Evolutionary conservation across 2,113 vertebrate species (phyloP), one percentile per base, ranked within the genome.

Genomic region (Alligator sinensis): DNA sequence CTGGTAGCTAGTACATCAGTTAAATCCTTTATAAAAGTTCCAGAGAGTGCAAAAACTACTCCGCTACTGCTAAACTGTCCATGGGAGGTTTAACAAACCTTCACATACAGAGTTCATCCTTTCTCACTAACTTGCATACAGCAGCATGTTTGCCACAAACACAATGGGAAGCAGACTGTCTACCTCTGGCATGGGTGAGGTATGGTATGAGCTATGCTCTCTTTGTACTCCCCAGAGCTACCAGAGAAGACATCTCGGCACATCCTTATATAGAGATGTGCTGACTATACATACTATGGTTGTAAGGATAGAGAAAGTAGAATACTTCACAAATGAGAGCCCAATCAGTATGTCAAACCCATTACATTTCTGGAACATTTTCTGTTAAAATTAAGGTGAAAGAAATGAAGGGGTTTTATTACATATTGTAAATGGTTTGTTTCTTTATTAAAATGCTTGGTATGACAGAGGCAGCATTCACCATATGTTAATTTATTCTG

Each of bases 241-340:
- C 12, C 30, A 72, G 38, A 86, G 0, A 61, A 34, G 59, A 11
- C 16, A 15, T 25, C 8, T 30, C 18, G 5, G 17, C 10, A 21
- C 30, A 34, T 68, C n/a, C 28, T 9, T 0, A 1, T 28, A 0
- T 8, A 14, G 30, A 22, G 47, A 13, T 55, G 1, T n/a, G 2
- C 47, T 30, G n/a, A 2, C 74, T 17, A 5, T 3, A 7, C 0
- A 1, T 0, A 0, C 17, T 12, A 79, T 38, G 14, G 47, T 47
- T 47, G 47, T 47, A 47, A 58, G 59, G 25, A 66, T 66, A 61
- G 47, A 47, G 18, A 9, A 0, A 1, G 5, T 2, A 10, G 6
- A 64, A 58, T 1, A 22, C 13, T 5, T 22, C 34, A 10, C 7
- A 28, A 11, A 15, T 5, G 10, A 55, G 47, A 15, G 74, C 12